phyloP scores from a whole-genome alignment of 2,797 vertebrate species.

The Sphenodon punctatus region DNA sequence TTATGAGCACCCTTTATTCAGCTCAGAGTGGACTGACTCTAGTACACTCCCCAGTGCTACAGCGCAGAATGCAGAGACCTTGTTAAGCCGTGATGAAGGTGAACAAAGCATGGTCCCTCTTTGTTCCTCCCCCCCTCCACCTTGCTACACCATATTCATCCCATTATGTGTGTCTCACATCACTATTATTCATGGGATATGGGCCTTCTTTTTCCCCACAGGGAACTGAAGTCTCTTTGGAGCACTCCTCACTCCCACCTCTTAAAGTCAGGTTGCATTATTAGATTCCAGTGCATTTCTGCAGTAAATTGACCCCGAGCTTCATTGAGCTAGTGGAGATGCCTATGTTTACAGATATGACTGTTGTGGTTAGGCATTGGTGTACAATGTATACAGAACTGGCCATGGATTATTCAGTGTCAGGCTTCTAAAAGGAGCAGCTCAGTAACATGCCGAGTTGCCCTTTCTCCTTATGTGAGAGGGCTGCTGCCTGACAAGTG shows the following conservation, averaged over 20 bases:
- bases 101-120: conserved; percentile 91
- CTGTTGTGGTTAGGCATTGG: too few species aligned
- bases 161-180: conserved; percentile 17
- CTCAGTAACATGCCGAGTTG: neutral
- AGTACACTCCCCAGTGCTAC: conserved; percentile 85
- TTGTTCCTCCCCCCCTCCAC: conserved; percentile 64
- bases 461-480: neutral
- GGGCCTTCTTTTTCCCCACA: conserved; percentile 43
- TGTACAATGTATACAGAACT: neutral
- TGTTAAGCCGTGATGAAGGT: conserved; percentile 93
- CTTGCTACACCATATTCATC: conserved; percentile 42
- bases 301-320: neutral
- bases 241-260: neutral
- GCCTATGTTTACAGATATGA: neutral
- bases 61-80: conserved; percentile 78
- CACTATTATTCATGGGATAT: neutral
- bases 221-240: conserved; percentile 67
- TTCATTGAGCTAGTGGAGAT: neutral
- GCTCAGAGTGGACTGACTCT: conserved; percentile 91
- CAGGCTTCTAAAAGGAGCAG: neutral
- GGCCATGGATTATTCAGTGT: neutral
- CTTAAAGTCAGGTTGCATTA: neutral
- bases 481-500: neutral
- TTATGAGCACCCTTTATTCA: conserved; percentile 96
- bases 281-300: neutral